phyloP scores from a whole-genome alignment of 2,797 vertebrate genomes.

The Helostoma temminkii region DNA sequence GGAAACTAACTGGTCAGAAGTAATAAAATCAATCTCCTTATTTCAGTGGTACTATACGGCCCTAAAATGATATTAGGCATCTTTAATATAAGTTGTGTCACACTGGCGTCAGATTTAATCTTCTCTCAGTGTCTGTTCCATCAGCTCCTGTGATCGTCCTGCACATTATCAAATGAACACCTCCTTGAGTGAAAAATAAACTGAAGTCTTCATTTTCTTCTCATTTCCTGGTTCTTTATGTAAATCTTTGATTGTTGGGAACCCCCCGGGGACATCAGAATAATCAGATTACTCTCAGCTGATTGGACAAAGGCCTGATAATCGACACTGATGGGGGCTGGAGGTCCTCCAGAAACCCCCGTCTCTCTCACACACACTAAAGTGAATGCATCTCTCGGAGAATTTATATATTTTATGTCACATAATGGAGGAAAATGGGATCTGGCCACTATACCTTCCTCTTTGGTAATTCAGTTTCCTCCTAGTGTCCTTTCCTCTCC shows the following conservation, averaged over 20 bases:
- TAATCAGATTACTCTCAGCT: slow-evolving; percentile 81
- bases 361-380: background rate
- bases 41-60: background rate
- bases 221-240: slow-evolving; percentile 36
- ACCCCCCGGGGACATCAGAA: slow-evolving; percentile 61
- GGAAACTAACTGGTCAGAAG: slow-evolving; percentile 2
- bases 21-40: background rate
- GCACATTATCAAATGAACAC: slow-evolving; percentile 70
- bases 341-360: slow-evolving; percentile 29
- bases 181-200: slow-evolving; percentile 76
- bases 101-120: background rate
- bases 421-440: no score
- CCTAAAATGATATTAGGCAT: background rate
- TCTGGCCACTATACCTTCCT: no score
- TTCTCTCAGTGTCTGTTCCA: slow-evolving; percentile 25
- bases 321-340: slow-evolving; percentile 44
- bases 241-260: slow-evolving; percentile 73
- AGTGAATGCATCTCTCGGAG: no score
- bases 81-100: slow-evolving; percentile 9
- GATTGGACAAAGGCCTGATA: slow-evolving; percentile 68
- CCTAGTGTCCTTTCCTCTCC: no score
- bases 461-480: no score
- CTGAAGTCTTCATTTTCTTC: slow-evolving; percentile 57
- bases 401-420: no score
- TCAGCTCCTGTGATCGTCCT: slow-evolving; percentile 41